Evolutionary conservation across 2,888 invertebrate species (phyloP), one percentile per base, ranked within the genome.

Genomic region (Caenorhabditis virilis): DNA sequence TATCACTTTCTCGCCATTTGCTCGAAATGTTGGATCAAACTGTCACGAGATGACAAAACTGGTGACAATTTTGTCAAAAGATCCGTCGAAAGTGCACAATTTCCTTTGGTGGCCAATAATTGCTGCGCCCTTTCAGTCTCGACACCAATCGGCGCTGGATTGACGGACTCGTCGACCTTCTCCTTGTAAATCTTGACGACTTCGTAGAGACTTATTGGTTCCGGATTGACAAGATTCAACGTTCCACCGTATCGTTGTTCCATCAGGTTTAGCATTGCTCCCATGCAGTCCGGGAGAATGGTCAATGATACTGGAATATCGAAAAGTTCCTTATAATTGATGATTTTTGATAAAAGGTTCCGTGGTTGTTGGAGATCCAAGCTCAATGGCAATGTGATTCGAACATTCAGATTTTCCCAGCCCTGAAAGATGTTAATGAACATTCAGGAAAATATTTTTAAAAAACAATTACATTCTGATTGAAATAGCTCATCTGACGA

Each of bases 231-330:
- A 23, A 82, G 47, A 52, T 82, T 82, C 48, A 82, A 48, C 3
- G 76, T 70, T n/a, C 82, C 82, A 9, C 71, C 74, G 26, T 41
- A 54, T 38, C 79, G 61, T 27, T 69, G 63, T 41, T 78, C 79
- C 82, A 82, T 82, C 41, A 82, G 62, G 13, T 65, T 61, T 42
- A 79, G 58, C 56, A 82, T 64, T 0, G 77, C 78, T 5, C 75
- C 74, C 33, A 82, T 54, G 26, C 80, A 80, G 47, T 82, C 82
- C 11, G 82, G 77, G 5, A 82, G 67, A 42, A 82, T 77, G 15
- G 82, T 79, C n/a, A 82, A 50, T 11, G 82, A 82, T 9, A 82
- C 80, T 26, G 82, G 82, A 45, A 82, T 68, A 48, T 80, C 79
- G 63, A 82, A 80, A 15, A 82, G 74, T 61, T 82, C 77, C 77